phyloP scores from a whole-genome alignment of 2,797 vertebrate species.

The Danio albolineatus region DNA sequence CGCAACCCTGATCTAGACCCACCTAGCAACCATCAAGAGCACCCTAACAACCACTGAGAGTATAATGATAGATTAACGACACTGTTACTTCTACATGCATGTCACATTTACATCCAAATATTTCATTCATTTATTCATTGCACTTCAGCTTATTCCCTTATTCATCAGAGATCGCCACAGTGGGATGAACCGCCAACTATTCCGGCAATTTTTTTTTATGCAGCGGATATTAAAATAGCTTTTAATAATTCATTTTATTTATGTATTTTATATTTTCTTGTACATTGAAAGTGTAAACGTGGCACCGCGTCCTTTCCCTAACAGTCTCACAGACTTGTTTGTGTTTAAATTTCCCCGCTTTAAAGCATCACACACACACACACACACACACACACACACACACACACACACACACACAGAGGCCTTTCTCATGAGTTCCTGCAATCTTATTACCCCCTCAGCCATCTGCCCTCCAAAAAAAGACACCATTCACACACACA shows the following conservation, averaged over 20 bases:
- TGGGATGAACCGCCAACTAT: too few relatives aligned
- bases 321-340: constrained; percentile 74
- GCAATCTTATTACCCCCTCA: constrained; percentile 56
- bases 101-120: too few relatives aligned
- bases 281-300: too few relatives aligned
- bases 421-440: constrained; percentile 42
- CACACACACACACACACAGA: neutral
- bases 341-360: constrained; percentile 76
- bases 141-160: too few relatives aligned
- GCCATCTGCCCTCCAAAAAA: constrained; percentile 61
- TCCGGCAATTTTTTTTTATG: too few relatives aligned
- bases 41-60: too few relatives aligned
- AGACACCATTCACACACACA: constrained; percentile 47
- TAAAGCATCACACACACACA: constrained; percentile 37
- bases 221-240: too few relatives aligned
- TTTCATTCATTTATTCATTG: too few relatives aligned
- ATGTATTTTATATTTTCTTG: too few relatives aligned
- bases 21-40: neutral
- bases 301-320: neutral
- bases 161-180: too few relatives aligned
- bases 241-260: too few relatives aligned
- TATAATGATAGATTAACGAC: neutral
- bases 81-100: neutral
- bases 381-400: constrained; percentile 15
- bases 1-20: too few relatives aligned